Evolutionary conservation across 2,113 vertebrate genomes (phyloP), one percentile per base, ranked within the genome.

Genomic region (Theristicus caerulescens): DNA sequence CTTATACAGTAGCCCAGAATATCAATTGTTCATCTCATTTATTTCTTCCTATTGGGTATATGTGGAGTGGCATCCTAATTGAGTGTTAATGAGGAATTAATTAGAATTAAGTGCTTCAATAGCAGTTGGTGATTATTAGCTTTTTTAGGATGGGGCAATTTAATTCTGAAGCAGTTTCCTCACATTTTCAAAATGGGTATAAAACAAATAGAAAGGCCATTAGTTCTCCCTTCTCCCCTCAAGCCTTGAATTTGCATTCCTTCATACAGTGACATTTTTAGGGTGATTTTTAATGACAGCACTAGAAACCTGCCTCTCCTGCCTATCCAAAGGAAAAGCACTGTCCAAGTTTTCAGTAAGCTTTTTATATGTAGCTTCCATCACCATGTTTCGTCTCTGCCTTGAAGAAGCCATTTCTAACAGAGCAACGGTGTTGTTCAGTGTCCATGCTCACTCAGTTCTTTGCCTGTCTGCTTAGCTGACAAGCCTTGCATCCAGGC

Each of bases 71-170:
- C 86, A 93, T 96, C 66, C 89, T 95, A 94, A 94, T 67, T 86
- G 46, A 94, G 74, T 49, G 52, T 89, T 96, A 97, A 97, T 94
- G 89, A 97, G 69, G 51, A 91, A 51, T 90, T 97, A 95, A 97
- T 96, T 93, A 91, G 52, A 95, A 96, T 92, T 74, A 95, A 96
- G 74, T 96, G 40, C 42, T 96, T 97, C 93, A 64, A 38, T 88
- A 92, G 54, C 46, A 94, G 51, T 62, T 72, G 79, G 54, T 88
- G 71, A 93, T 94, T 92, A 96, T 92, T 96, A 97, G 82, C 42
- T 90, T 96, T 95, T 86, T 96, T 95, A 94, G 84, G 67, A 90
- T 44, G 3, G 17, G 69, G 25, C 44, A 74, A 90, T 92, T 96
- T 97, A 95, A 93, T 46, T 92, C 65, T 82, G 91, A 88, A 94